These are phyloP conservation scores for Pionites leucogaster DNA, from an alignment of 2,113 vertebrate species.

Conservation along the genomic window DNA sequence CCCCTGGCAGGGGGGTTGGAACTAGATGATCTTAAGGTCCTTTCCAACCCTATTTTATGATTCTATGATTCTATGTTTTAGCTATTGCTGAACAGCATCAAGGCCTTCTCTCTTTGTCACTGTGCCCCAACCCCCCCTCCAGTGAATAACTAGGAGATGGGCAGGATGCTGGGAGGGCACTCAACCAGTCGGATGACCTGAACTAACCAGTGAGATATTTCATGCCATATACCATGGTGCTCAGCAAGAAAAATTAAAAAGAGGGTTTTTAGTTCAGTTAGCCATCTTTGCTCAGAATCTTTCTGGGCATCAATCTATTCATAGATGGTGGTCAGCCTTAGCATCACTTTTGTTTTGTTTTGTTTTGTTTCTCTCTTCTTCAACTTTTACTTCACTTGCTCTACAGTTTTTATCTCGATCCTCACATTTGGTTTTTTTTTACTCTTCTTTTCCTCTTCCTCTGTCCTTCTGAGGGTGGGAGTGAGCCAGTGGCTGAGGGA, in stretches of 20 bases:
- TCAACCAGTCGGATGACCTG: not conserved
- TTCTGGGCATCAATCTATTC: accelerated
- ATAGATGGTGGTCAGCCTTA: not conserved
- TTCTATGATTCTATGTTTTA: not conserved
- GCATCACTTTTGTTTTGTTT: not conserved
- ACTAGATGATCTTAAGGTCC: too few species aligned
- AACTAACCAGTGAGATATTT: not conserved
- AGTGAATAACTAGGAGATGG: not conserved
- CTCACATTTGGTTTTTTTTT: not conserved
- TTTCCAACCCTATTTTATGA: too few species aligned
- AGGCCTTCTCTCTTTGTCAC: not conserved
- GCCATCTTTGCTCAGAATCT: not conserved
- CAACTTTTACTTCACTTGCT: not conserved
- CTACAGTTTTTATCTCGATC: not conserved
- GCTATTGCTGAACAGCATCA: not conserved
- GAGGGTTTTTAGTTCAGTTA: accelerated
- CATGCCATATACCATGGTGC: accelerated
- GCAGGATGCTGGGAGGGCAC: not conserved
- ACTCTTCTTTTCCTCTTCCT: not conserved
- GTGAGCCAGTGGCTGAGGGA: not conserved
- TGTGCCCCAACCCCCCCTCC: not conserved
- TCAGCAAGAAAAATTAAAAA: not conserved
- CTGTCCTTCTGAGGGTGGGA: not conserved
- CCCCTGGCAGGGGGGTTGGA: too few species aligned
- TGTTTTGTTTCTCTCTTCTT: not conserved